Base-by-base conservation (phyloP, 2,113 vertebrate species). In the Lophura nycthemera region DNA sequence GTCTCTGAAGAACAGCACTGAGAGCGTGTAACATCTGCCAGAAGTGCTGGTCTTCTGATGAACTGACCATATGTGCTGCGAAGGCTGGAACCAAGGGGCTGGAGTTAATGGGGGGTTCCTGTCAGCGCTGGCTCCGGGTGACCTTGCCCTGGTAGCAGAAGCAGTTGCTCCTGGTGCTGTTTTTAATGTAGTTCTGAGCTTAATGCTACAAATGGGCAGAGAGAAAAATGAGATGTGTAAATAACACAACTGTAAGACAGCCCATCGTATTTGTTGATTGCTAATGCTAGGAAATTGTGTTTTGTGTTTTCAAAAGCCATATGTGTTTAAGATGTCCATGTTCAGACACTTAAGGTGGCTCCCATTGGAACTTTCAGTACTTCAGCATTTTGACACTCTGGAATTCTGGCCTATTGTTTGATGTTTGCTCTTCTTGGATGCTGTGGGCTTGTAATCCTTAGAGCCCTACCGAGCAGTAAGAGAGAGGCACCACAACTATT, bases 1-100 rank as follows among this genome's bases (percentile, higher is more conserved):
- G 27, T 96, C 83, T 97, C 95, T 66, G 89, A 96, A 96, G 92
- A 96, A 70, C 82, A 95, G 88, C 85, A 34, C 38, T 19, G 75
- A 94, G 86, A 86, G 52, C 34, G 38, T n/a, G 83, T 66, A 93
- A 85, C 90, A 88, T 90, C 89, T 97, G 93, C 95, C 85, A 88
- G 74, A 83, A 38, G 42, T 95, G 89, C 95, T 89, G 65, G 34
- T 77, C 75, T 78, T n/a, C 64, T 94, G 88, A 84, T 30, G 56
- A 96, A 91, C 86, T 83, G 84, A 22, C 93, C 92, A 32, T 78
- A 73, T 61, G 94, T 80, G 82, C 94, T 80, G 47, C 77, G 63
- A 71, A 85, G 84, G 78, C 81, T 45, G 2, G 42, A 27, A 86
- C 52, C 70, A 42, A n/a, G 25, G 38, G 86, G 66, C 19, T 19